These are phyloP conservation scores for Rhabdomys pumilio DNA, from an alignment of 2,797 vertebrate species.

Conservation along the genomic window DNA sequence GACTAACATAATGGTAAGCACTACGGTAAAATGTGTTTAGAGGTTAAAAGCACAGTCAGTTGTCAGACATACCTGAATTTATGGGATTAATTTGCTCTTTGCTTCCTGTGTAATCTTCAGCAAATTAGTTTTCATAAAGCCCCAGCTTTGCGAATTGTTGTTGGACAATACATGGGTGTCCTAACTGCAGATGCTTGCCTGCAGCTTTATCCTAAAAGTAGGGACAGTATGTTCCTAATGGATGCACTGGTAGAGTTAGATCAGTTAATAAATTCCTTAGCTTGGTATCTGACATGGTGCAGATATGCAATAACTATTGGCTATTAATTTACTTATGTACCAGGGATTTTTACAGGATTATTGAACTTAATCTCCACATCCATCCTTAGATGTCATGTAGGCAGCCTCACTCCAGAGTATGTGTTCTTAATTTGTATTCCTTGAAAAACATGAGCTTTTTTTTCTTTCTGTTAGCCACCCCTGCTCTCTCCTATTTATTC, in stretches of 20 bases:
- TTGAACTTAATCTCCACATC: slow-evolving; percentile 39
- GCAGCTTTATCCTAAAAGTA: neutral
- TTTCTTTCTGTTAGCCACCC: neutral
- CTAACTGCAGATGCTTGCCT: neutral
- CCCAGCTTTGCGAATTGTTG: neutral
- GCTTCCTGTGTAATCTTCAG: neutral
- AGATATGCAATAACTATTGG: neutral
- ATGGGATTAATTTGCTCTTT: slow-evolving; percentile 2
- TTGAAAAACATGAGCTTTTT: neutral
- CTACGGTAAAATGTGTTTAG: neutral
- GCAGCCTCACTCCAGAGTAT: neutral
- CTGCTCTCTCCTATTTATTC: accelerated
- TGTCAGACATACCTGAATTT: neutral
- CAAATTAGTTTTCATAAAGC: neutral
- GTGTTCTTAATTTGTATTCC: neutral
- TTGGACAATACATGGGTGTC: too few relatives aligned
- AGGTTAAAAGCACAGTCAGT: slow-evolving; percentile 13
- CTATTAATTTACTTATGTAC: neutral
- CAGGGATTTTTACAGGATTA: slow-evolving; percentile 15
- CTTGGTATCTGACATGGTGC: neutral
- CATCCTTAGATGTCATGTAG: neutral
- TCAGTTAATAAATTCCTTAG: neutral
- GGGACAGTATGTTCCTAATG: neutral
- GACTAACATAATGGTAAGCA: neutral
- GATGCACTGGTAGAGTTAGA: neutral